Conservation (phyloP, 92 coral and sea anemone species). For the Phymanthus crucifer region DNA sequence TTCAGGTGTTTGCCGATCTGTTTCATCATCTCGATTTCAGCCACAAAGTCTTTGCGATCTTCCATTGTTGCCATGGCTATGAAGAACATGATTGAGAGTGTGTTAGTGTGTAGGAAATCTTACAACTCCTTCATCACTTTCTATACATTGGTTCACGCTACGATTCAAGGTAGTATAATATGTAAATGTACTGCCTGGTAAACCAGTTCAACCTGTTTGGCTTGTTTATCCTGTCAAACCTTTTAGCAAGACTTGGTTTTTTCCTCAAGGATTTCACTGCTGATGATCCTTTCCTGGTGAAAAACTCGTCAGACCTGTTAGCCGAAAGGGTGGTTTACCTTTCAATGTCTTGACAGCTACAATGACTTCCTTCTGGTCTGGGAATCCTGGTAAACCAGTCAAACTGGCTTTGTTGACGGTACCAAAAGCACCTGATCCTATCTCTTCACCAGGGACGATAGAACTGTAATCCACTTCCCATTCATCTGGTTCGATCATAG, state of each 20-base stretch:
- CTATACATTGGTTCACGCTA: too few relatives aligned
- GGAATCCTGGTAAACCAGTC: conserved; percentile 61
- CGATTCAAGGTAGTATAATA: too few relatives aligned
- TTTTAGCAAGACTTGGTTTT: too few relatives aligned
- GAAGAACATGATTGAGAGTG: not conserved
- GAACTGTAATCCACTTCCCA: conserved; percentile 70
- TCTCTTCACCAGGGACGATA: conserved; percentile 62
- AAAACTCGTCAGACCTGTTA: not conserved
- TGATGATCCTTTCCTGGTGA: too few relatives aligned
- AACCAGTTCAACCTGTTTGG: not conserved
- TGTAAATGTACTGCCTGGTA: too few relatives aligned
- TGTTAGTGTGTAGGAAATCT: not conserved
- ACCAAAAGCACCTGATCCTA: conserved; percentile 91
- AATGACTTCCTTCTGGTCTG: conserved; percentile 63
- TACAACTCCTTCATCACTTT: too few relatives aligned
- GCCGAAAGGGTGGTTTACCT: conserved; percentile 38
- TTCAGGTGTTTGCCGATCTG: conserved; percentile 82
- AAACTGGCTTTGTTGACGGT: conserved; percentile 76
- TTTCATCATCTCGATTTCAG: conserved; percentile 84
- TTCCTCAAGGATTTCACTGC: too few relatives aligned
- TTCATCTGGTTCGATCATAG: conserved; percentile 65
- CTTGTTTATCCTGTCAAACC: too few relatives aligned
- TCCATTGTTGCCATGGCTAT: conserved; percentile 72
- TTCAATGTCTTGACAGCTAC: conserved; percentile 81
- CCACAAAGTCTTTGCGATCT: conserved; percentile 72